phyloP scores from a whole-genome alignment of 2,888 invertebrate genomes.

The Andrena bicolor region DNA sequence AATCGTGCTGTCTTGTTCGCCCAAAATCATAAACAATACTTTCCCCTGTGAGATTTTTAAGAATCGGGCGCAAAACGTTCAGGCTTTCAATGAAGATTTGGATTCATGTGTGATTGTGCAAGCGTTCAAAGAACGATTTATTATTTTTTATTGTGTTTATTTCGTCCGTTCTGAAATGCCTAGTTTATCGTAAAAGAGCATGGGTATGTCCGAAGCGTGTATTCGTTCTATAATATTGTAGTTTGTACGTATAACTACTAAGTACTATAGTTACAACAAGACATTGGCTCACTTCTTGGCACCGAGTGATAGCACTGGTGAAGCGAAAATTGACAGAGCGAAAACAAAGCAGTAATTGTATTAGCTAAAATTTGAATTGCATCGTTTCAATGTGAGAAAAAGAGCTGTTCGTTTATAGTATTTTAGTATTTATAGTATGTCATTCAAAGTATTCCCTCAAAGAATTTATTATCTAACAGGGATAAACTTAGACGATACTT shows the following conservation, averaged over 20 bases:
- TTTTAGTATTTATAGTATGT: neutral
- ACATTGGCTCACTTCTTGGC: neutral
- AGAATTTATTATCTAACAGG: neutral
- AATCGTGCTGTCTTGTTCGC: conserved; percentile 10
- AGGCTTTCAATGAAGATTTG: neutral
- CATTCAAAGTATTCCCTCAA: neutral
- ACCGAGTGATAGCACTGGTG: neutral
- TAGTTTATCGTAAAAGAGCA: neutral
- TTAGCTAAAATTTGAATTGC: conserved; percentile 1
- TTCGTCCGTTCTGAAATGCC: neutral
- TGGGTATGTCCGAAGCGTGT: conserved; percentile 8
- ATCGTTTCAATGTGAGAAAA: neutral
- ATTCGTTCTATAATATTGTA: neutral
- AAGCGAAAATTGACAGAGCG: neutral
- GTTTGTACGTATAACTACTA: neutral
- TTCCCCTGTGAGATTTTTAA: neutral
- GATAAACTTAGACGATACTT: neutral
- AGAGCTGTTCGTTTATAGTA: neutral
- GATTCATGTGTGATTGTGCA: neutral
- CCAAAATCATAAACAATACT: conserved; percentile 17
- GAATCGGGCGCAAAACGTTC: neutral
- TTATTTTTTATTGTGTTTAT: conserved; percentile 5
- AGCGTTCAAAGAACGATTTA: conserved; percentile 1
- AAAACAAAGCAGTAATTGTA: neutral
- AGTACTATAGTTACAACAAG: neutral